Conservation (phyloP, 2,113 vertebrate genomes). For the Caranx ignobilis region DNA sequence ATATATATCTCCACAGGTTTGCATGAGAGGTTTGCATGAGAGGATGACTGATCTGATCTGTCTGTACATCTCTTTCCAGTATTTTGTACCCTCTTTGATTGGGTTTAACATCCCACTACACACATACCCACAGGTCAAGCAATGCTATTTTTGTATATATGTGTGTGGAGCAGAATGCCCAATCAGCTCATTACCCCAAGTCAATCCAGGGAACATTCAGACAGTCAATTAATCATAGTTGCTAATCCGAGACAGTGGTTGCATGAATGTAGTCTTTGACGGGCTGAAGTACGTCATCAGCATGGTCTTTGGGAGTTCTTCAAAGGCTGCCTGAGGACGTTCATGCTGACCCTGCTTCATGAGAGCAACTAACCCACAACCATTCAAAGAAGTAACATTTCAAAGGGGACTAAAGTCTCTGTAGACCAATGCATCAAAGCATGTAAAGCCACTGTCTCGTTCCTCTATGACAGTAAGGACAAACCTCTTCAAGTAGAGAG, state of each 20-base stretch:
- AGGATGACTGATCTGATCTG: slow-evolving; percentile 10
- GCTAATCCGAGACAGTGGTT: slow-evolving; percentile 30
- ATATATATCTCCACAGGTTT: neutral
- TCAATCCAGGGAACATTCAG: slow-evolving; percentile 46
- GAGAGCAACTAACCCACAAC: slow-evolving; percentile 26
- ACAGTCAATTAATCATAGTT: slow-evolving; percentile 52
- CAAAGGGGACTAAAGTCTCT: slow-evolving; percentile 42
- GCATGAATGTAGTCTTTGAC: slow-evolving; percentile 34
- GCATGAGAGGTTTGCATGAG: neutral
- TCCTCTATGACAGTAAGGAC: neutral
- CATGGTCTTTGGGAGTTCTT: slow-evolving; percentile 34
- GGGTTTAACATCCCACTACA: slow-evolving; percentile 37
- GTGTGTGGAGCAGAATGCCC: slow-evolving; percentile 20
- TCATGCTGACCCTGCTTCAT: slow-evolving; percentile 27
- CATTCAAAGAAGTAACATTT: slow-evolving; percentile 41
- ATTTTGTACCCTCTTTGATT: slow-evolving; percentile 43
- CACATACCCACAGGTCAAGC: slow-evolving; percentile 18
- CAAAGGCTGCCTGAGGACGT: slow-evolving; percentile 47
- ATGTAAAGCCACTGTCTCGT: slow-evolving; percentile 8
- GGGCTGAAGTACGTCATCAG: slow-evolving; percentile 32
- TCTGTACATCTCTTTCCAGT: slow-evolving; percentile 42
- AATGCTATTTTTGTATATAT: slow-evolving; percentile 35
- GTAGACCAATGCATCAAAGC: slow-evolving; percentile 50
- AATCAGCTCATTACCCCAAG: slow-evolving; percentile 48
- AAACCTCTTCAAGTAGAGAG: neutral